These are phyloP conservation scores for Gopherus flavomarginatus DNA, from an alignment of 2,113 vertebrate species.

Conservation along the genomic window DNA sequence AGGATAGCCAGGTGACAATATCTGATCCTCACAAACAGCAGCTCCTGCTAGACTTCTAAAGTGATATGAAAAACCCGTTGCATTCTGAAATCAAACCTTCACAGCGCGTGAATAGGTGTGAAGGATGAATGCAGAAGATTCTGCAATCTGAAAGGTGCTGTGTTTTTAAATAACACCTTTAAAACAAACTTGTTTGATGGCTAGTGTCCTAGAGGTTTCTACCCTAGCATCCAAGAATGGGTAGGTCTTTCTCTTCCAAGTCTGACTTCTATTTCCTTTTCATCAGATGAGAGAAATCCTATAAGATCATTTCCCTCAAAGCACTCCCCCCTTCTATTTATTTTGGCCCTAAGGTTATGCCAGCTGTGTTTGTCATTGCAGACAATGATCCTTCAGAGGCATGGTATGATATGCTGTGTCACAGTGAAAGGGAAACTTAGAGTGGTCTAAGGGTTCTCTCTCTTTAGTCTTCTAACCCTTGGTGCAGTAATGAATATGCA, in stretches of 20 bases:
- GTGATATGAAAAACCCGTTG: background rate
- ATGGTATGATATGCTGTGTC: background rate
- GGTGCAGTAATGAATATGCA: background rate
- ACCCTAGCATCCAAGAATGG: background rate
- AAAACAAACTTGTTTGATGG: constrained; percentile 42
- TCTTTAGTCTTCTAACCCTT: background rate
- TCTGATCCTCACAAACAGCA: background rate
- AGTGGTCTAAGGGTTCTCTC: too few species aligned
- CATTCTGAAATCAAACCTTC: background rate
- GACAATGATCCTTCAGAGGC: background rate
- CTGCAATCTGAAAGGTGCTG: background rate
- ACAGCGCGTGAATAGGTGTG: background rate
- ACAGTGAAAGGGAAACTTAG: background rate
- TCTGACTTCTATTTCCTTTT: background rate
- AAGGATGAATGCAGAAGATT: background rate
- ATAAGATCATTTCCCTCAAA: accelerated
- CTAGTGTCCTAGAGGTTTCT: background rate
- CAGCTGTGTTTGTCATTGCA: background rate
- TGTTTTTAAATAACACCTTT: constrained; percentile 41
- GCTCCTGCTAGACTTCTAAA: background rate
- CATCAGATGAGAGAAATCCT: background rate
- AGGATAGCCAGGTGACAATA: background rate
- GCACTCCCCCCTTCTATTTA: accelerated
- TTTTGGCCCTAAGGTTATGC: background rate
- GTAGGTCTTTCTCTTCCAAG: background rate